Conservation (phyloP, 2,113 vertebrate genomes). For the Blennius ocellaris region DNA sequence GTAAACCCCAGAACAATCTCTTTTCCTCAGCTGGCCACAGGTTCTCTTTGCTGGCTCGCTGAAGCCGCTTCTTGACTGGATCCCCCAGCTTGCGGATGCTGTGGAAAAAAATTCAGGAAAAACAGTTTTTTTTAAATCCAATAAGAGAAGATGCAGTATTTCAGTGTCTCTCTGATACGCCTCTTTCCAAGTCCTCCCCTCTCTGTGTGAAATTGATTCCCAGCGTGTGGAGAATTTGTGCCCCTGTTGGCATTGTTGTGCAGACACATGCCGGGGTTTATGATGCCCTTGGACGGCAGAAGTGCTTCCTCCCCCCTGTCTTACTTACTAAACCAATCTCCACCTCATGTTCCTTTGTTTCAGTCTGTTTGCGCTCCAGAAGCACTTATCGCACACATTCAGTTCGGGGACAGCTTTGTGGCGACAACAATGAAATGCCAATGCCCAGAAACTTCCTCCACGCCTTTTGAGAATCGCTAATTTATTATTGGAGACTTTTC, state of each 20-base stretch:
- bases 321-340: conserved; percentile 78
- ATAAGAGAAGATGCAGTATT: conserved; percentile 80
- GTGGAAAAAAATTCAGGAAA: conserved; percentile 56
- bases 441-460: conserved; percentile 68
- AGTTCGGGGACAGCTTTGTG: conserved; percentile 70
- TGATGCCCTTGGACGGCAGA: conserved; percentile 76
- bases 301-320: conserved; percentile 64
- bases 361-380: conserved; percentile 72
- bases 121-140: conserved; percentile 76
- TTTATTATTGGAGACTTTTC: conserved; percentile 72
- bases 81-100: conserved; percentile 68
- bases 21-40: conserved; percentile 71
- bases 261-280: conserved; percentile 73
- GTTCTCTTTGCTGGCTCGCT: conserved; percentile 58
- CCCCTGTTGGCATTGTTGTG: conserved; percentile 78
- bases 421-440: conserved; percentile 71
- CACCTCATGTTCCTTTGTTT: conserved; percentile 79
- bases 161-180: conserved; percentile 68
- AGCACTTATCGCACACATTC: conserved; percentile 77
- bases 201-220: conserved; percentile 83
- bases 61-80: conserved; percentile 64
- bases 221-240: conserved; percentile 76
- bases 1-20: conserved; percentile 72
- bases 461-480: conserved; percentile 60
- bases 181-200: conserved; percentile 76